phyloP scores from a whole-genome alignment of 2,113 vertebrate genomes.

The Planiliza haematocheilus region DNA sequence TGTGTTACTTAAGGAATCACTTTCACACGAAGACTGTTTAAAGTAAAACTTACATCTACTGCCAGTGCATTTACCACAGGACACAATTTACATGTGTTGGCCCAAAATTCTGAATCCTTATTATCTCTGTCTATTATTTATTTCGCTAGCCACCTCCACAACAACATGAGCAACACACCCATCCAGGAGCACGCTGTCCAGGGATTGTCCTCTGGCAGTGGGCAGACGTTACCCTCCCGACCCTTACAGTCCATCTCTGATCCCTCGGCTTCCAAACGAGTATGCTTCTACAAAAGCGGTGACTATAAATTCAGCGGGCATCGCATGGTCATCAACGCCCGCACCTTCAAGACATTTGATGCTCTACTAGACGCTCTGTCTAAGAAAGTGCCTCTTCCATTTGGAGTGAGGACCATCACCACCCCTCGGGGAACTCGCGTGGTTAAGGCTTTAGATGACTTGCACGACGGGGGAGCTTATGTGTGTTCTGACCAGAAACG shows the following conservation, averaged over 20 bases:
- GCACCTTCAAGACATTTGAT: conserved; percentile 95
- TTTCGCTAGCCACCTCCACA: conserved; percentile 32
- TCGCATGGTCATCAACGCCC: conserved; percentile 89
- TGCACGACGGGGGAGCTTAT: conserved; percentile 93
- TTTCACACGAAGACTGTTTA: too few species aligned
- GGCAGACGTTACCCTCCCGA: conserved; percentile 73
- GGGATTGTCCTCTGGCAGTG: conserved; percentile 79
- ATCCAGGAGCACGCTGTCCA: conserved; percentile 79
- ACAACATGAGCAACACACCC: conserved; percentile 74
- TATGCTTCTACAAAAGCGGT: conserved; percentile 97
- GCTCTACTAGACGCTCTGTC: conserved; percentile 92
- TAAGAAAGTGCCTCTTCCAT: conserved; percentile 92
- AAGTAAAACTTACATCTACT: too few species aligned
- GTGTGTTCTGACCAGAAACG: conserved; percentile 92
- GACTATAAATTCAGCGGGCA: conserved; percentile 93
- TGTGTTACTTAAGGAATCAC: too few species aligned
- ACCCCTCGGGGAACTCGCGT: conserved; percentile 90
- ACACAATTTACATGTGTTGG: too few species aligned
- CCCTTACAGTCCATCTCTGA: conserved; percentile 76
- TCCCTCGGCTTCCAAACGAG: conserved; percentile 86
- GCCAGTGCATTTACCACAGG: too few species aligned
- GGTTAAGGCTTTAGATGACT: conserved; percentile 88
- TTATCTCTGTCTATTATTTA: neutral
- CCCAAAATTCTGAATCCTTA: neutral
- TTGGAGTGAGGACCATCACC: conserved; percentile 96